Evolutionary conservation across 2,888 invertebrate genomes (phyloP), one percentile per base, ranked within the genome.

Genomic region (Phortica okadai): DNA sequence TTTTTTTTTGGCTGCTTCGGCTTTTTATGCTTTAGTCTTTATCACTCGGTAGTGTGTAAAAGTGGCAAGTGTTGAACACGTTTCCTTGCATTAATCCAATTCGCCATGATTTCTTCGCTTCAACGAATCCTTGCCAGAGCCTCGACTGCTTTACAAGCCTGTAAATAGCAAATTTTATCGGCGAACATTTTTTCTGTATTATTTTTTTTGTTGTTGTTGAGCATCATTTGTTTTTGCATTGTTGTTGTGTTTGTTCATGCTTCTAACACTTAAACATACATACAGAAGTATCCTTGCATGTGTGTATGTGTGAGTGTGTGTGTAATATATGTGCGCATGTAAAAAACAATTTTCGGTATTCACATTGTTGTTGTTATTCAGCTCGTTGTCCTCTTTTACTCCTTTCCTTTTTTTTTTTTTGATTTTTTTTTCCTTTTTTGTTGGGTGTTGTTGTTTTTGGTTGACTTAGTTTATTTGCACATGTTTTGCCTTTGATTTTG

Each of bases 41-140:
- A 33, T 33, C 33, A 33, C 33, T 33, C 33, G 50, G 50, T 14
- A 50, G 14, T 50, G 50, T 50, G 50, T 50, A 50, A 50, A 50
- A 50, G 50, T 50, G 50, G 67, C 41, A 11, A 67, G 67, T n/a
- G n/a, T 67, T 67, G 67, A 45, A 73, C 66, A 64, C 74, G 73
- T 69, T 74, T 73, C 21, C 41, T 67, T 74, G 74, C 78, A 69
- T 77, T 77, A 80, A 83, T 75, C 78, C 83, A 81, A 80, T 78
- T 82, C 82, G 78, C 80, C 82, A 80, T 81, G 82, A 80, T 78
- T 80, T 82, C 78, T 82, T 81, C 80, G 84, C 79, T 81, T 79
- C 81, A 77, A 72, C 83, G 79, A 84, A 87, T 85, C 85, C 82
- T 78, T 80, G 83, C 84, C 84, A 73, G 74, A 66, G 73, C 76